These are phyloP conservation scores for Xyrauchen texanus DNA, from an alignment of 2,113 vertebrate genomes.

Conservation along the genomic window DNA sequence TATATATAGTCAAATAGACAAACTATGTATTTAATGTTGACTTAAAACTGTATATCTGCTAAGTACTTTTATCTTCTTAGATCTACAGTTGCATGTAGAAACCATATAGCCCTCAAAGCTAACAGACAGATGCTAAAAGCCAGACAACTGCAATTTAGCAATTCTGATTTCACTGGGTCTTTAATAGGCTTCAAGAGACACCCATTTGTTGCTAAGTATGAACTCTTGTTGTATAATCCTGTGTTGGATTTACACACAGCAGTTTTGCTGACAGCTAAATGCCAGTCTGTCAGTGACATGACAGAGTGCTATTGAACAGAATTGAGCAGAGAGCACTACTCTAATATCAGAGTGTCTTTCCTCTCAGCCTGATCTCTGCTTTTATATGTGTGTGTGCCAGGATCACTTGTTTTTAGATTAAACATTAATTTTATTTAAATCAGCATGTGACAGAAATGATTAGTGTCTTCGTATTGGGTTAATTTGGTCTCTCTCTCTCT, in stretches of 20 bases:
- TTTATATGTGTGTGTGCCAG: constrained; percentile 1
- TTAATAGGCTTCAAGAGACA: too few species aligned
- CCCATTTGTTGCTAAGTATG: neutral
- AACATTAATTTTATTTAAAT: constrained; percentile 43
- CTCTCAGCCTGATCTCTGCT: neutral
- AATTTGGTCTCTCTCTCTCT: constrained; percentile 30
- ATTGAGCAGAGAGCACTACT: neutral
- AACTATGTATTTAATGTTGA: neutral
- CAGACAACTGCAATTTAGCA: too few species aligned
- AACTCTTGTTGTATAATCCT: neutral
- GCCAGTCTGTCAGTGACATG: constrained; percentile 10
- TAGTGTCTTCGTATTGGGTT: constrained; percentile 18
- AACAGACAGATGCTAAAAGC: too few species aligned
- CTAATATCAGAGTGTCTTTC: neutral
- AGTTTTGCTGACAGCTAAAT: neutral
- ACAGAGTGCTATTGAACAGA: constrained; percentile 1
- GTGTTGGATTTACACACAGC: neutral
- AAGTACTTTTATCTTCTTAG: neutral
- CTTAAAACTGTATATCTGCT: neutral
- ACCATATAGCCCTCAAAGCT: too few species aligned
- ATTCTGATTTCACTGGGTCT: too few species aligned
- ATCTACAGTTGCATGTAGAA: too few species aligned
- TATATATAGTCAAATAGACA: neutral
- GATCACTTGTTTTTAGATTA: constrained; percentile 30
- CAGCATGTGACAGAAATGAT: constrained; percentile 17